These are phyloP conservation scores for Hofmannophila pseudospretella DNA, from an alignment of 2,888 invertebrate genomes.

Conservation along the genomic window DNA sequence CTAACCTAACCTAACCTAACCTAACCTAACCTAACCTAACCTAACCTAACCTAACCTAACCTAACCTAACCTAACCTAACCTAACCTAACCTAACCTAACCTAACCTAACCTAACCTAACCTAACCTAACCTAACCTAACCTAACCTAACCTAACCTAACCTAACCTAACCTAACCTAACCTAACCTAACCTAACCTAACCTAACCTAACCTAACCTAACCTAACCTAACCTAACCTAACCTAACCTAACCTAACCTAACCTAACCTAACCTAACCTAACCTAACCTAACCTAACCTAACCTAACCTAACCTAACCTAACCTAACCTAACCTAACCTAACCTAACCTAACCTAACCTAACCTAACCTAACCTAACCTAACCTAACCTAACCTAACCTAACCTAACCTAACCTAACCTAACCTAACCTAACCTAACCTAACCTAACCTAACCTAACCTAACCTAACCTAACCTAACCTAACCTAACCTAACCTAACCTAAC, in stretches of 20 bases:
- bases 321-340: constrained; percentile 16
- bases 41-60: constrained; percentile 6
- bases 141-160: background rate
- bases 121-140: constrained; percentile 4
- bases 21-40: constrained; percentile 6
- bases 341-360: constrained; percentile 18
- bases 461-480: constrained; percentile 15
- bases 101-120: constrained; percentile 11
- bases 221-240: constrained; percentile 9
- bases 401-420: constrained; percentile 20
- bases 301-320: constrained; percentile 12
- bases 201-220: constrained; percentile 13
- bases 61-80: constrained; percentile 4
- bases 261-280: constrained; percentile 15
- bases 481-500: constrained; percentile 5
- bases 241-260: constrained; percentile 12
- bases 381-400: constrained; percentile 22
- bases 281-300: constrained; percentile 9
- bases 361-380: constrained; percentile 18
- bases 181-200: constrained; percentile 14
- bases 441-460: constrained; percentile 1
- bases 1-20: too few relatives aligned
- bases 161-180: constrained; percentile 13
- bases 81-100: constrained; percentile 4
- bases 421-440: constrained; percentile 8